A percentile compares a stretch with the other conserved stretches of the same genome.
Conservation (phyloP, 2,113 vertebrate species). For the Alethe diademata region DNA sequence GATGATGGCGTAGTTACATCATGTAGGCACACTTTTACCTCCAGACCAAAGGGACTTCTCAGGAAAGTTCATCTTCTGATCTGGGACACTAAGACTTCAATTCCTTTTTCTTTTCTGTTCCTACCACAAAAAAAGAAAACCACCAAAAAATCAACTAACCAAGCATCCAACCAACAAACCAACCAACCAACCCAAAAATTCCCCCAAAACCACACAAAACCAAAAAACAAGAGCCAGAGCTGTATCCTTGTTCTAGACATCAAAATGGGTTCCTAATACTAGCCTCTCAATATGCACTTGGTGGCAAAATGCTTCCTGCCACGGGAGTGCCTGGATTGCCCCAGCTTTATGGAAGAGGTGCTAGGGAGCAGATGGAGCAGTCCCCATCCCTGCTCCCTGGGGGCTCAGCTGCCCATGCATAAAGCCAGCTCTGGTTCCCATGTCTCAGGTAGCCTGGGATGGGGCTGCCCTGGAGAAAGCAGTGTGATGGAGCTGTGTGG, state of each 20-base stretch:
- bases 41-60: background rate
- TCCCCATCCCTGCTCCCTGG: no score
- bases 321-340: no score
- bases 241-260: background rate
- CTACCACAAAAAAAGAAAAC: background rate
- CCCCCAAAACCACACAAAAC: background rate
- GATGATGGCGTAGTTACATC: background rate
- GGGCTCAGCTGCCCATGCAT: rapidly evolving
- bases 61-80: background rate
- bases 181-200: background rate
- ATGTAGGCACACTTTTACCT: background rate
- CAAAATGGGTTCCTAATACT: background rate
- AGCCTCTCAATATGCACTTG: background rate
- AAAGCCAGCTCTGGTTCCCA: rapidly evolving
- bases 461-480: background rate
- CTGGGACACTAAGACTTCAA: background rate
- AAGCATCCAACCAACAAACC: background rate
- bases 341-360: background rate
- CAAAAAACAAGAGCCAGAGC: rapidly evolving
- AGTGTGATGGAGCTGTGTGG: background rate
- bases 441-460: rapidly evolving
- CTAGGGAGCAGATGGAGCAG: background rate
- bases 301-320: background rate
- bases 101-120: background rate
- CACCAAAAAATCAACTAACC: background rate